Conservation (phyloP, 2,113 vertebrate genomes). For the Onychorhynchus coronatus region DNA sequence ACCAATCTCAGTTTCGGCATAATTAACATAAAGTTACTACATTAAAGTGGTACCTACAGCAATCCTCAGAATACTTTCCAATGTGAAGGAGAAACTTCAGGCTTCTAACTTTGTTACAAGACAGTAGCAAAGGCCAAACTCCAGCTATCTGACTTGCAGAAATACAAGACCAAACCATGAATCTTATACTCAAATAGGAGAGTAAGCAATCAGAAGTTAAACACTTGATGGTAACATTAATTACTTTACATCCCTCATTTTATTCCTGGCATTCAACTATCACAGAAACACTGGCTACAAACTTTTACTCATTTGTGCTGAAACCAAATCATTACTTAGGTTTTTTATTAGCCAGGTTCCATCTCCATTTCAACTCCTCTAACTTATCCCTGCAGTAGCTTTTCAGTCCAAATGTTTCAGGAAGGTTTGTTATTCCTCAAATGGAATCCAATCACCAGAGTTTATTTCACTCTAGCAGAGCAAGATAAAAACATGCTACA, state of each 20-base stretch:
- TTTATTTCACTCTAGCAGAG: neutral
- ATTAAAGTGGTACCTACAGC: neutral
- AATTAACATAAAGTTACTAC: neutral
- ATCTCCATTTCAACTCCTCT: neutral
- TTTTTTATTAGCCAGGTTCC: neutral
- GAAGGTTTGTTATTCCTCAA: neutral
- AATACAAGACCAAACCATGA: neutral
- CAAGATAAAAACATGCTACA: neutral
- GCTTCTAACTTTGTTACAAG: neutral
- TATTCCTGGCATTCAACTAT: neutral
- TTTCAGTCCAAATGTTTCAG: neutral
- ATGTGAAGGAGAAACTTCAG: fast-evolving
- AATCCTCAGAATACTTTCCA: neutral
- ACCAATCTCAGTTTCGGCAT: neutral
- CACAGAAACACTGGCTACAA: fast-evolving
- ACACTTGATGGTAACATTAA: neutral
- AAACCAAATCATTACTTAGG: neutral
- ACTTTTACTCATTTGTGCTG: neutral
- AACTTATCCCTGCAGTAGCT: neutral
- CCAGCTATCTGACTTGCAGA: neutral
- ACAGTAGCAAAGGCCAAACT: neutral
- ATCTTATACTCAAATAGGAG: neutral
- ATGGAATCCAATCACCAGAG: neutral
- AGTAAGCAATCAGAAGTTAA: neutral
- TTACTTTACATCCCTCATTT: neutral